Percentiles rank a stretch among this genome's conserved stretches.
phyloP scores from a whole-genome alignment of 2,113 vertebrate species.

The Suncus etruscus region DNA sequence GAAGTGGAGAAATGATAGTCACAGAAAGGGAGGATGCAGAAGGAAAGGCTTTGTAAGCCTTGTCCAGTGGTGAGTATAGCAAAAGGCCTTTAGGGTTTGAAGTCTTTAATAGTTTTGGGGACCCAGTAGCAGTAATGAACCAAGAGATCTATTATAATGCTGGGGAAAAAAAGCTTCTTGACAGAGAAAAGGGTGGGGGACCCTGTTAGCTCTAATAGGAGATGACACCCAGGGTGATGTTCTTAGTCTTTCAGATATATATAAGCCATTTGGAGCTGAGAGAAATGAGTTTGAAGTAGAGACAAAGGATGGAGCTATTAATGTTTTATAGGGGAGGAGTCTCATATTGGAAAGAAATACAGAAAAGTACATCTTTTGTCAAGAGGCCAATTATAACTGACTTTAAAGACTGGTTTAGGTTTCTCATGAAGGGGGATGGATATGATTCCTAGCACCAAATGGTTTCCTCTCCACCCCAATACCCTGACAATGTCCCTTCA shows the following conservation, averaged over 20 bases:
- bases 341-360: conserved; percentile 53
- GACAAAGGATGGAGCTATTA: conserved; percentile 10
- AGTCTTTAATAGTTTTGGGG: neutral
- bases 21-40: neutral
- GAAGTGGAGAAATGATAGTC: neutral
- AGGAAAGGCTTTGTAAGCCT: neutral
- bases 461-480: too few species aligned
- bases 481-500: too few species aligned
- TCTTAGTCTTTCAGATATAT: neutral
- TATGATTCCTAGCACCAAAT: too few species aligned
- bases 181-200: neutral
- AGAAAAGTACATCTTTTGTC: neutral
- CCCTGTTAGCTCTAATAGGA: neutral
- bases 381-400: neutral
- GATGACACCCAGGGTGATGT: neutral
- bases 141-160: neutral
- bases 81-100: neutral
- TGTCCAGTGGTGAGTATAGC: neutral
- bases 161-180: neutral
- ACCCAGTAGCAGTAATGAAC: fast-evolving
- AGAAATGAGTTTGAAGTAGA: neutral
- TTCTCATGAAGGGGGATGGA: too few species aligned
- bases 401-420: too few species aligned
- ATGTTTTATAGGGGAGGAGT: neutral
- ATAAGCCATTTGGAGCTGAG: neutral